phyloP scores from a whole-genome alignment of 1,140 invertebrate species.

The Drosophila lacertosa region DNA sequence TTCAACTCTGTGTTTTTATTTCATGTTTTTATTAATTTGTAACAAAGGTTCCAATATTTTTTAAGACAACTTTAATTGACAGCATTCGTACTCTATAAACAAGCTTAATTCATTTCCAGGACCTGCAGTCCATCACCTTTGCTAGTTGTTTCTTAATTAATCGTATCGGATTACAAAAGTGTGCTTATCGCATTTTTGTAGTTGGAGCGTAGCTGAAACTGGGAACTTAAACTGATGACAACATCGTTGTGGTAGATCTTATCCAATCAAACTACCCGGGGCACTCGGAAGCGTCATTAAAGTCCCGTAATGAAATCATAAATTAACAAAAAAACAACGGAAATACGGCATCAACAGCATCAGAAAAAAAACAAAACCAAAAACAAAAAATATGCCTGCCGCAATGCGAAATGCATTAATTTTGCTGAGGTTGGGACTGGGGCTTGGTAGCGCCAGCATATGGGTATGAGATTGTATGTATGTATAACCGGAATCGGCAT shows the following conservation, averaged over 20 bases:
- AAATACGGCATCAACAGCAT: constrained; percentile 49
- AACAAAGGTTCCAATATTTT: not conserved
- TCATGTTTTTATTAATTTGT: no score
- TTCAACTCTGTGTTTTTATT: no score
- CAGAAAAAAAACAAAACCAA: constrained; percentile 29
- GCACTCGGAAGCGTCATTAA: constrained; percentile 80
- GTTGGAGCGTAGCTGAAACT: constrained; percentile 30
- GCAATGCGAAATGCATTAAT: constrained; percentile 77
- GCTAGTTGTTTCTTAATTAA: not conserved
- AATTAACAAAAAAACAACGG: constrained; percentile 63
- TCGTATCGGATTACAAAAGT: not conserved
- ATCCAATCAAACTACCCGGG: constrained; percentile 65
- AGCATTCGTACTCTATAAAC: no score
- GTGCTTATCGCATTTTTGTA: constrained; percentile 6
- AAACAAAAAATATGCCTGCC: constrained; percentile 58
- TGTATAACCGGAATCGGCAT: constrained; percentile 62
- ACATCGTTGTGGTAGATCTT: constrained; percentile 52
- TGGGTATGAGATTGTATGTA: constrained; percentile 8
- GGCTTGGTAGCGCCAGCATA: constrained; percentile 55
- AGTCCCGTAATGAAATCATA: constrained; percentile 78
- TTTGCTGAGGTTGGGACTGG: constrained; percentile 36
- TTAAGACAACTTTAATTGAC: no score
- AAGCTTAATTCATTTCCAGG: no score
- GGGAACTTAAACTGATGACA: constrained; percentile 56
- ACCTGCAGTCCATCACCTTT: not conserved